These are phyloP conservation scores for Tadarida brasiliensis DNA, from an alignment of 2,797 vertebrate species.

Conservation along the genomic window DNA sequence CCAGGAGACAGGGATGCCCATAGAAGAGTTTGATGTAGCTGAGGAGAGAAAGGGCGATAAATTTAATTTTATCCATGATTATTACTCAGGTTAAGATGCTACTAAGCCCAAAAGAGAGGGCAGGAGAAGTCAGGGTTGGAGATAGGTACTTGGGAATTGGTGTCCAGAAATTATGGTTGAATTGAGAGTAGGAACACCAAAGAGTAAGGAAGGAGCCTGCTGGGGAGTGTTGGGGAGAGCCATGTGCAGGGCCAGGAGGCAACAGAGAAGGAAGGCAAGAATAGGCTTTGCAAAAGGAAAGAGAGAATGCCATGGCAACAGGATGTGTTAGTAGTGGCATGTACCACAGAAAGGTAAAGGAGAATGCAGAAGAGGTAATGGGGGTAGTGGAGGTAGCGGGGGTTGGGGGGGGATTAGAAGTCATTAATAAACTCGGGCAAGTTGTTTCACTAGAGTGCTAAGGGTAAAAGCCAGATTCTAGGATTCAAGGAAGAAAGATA, in stretches of 20 bases:
- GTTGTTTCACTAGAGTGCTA: not conserved
- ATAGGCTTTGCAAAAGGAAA: not conserved
- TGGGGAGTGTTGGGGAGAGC: not conserved
- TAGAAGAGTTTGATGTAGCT: not conserved
- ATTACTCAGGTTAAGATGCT: not conserved
- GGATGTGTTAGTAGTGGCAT: not conserved
- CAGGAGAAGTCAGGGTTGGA: not conserved
- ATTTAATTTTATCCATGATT: not conserved
- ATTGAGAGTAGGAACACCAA: not conserved
- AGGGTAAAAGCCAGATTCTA: not conserved
- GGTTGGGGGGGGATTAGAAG: no score
- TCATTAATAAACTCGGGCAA: not conserved
- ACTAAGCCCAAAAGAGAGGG: not conserved
- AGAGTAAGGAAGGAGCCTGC: rapidly evolving
- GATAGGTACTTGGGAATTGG: not conserved
- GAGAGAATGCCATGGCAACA: not conserved
- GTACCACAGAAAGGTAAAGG: not conserved
- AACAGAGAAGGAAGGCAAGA: not conserved
- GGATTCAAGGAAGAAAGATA: not conserved
- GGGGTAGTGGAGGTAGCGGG: no score
- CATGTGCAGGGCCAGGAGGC: not conserved
- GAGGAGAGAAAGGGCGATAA: not conserved
- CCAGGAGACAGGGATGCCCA: not conserved
- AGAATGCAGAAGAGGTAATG: not conserved
- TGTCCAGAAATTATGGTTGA: not conserved